Evolutionary conservation across 2,113 vertebrate genomes (phyloP), one percentile per base, ranked within the genome.

Genomic region (Platysteira castanea): DNA sequence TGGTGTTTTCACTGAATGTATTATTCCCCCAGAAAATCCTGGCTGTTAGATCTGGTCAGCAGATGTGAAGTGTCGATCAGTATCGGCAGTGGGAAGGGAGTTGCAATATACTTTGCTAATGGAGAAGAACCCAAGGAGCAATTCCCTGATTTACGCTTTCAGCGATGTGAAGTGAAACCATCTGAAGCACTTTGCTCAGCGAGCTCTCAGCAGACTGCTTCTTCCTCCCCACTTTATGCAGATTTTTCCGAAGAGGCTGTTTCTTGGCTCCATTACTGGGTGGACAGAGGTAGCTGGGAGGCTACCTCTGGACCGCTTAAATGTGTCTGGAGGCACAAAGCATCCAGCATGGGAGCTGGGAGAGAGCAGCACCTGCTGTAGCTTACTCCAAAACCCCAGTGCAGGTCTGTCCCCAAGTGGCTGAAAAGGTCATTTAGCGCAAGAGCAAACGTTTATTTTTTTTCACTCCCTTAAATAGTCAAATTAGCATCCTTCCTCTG

Each of bases 21-120:
- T 94, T 92, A 90, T 78, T 88, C 30, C 84, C 56, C 56, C 0
- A 10, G 79, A 94, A 94, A 68, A 89, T 77, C 79, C 69, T 96
- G 85, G 28, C 92, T 89, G 64, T 75, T 88, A 37, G 93, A 49
- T 77, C 87, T 93, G 88, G 92, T 84, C 88, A 89, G 96, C 95
- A 96, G 95, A 96, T 95, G 92, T 60, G 93, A 88, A 37, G 76
- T 37, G 92, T 65, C 6, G 47, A 92, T 95, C 4, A 10, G 80
- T 90, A 75, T 90, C 2, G 9, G 73, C 4, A 19, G 52, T 87
- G 84, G 84, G 77, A 78, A 91, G 81, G 80, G 44, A 67, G 73
- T 47, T 64, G 91, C 80, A 75, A 52, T 93, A 31, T 52, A 70
- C 89, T 92, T 89, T 3, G 56, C 89, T 94, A 85, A 92, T 81